Percentiles rank a stretch among this genome's conserved stretches.
Conservation (phyloP, 1,140 invertebrate genomes). For the Eriocheir sinensis region DNA sequence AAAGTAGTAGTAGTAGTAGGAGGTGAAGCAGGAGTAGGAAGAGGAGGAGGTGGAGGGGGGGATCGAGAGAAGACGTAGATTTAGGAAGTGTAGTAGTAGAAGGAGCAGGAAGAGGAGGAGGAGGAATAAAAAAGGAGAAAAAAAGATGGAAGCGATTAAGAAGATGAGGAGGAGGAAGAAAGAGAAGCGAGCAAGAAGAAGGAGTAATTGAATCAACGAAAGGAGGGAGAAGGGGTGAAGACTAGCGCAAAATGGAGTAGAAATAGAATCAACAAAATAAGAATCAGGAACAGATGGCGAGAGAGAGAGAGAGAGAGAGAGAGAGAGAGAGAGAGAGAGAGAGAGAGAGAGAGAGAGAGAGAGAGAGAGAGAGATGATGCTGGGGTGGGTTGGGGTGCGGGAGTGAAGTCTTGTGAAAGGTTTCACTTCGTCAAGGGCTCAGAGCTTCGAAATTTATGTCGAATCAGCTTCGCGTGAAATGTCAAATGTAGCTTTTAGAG, state of each 20-base stretch:
- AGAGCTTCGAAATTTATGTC: background rate
- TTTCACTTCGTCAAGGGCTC: background rate
- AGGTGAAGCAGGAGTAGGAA: too few species aligned
- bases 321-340: background rate
- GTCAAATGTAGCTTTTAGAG: slow-evolving; percentile 7
- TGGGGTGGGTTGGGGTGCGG: too few species aligned
- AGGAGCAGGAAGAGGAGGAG: too few species aligned
- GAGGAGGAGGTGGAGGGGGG: too few species aligned
- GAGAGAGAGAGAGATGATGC: background rate
- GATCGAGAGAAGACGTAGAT: too few species aligned
- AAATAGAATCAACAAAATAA: background rate
- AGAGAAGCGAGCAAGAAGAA: background rate
- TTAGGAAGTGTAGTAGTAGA: too few species aligned
- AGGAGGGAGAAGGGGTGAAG: background rate
- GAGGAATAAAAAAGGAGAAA: background rate
- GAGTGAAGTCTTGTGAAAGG: background rate
- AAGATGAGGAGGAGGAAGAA: background rate
- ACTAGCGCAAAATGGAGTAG: background rate
- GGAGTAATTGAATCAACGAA: background rate
- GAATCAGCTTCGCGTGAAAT: background rate
- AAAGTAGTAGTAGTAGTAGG: too few species aligned
- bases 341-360: background rate
- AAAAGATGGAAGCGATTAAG: background rate
- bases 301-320: background rate
- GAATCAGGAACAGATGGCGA: background rate